Percentiles rank a stretch among this genome's conserved stretches.
phyloP scores from a whole-genome alignment of 2,797 vertebrate species.

The Masticophis lateralis region DNA sequence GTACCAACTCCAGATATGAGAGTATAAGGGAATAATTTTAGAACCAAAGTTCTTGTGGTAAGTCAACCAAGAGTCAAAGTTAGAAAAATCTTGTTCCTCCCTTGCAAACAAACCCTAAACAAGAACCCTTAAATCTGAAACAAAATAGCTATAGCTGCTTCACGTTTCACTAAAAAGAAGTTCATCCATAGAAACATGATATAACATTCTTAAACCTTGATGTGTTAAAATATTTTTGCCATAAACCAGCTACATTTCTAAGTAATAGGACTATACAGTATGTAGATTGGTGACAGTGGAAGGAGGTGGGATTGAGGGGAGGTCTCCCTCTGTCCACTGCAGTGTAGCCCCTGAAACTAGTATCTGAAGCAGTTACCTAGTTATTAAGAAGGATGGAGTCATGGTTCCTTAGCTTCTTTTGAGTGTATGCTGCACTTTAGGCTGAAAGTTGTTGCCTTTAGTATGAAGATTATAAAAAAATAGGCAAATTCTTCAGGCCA shows the following conservation, averaged over 20 bases:
- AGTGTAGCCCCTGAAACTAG: neutral
- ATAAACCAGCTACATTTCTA: neutral
- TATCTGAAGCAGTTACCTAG: neutral
- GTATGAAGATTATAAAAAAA: neutral
- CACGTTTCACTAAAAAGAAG: neutral
- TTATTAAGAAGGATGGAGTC: neutral
- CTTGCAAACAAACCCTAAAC: neutral
- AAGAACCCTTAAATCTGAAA: neutral
- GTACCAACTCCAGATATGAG: neutral
- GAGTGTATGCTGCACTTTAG: neutral
- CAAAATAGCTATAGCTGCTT: neutral
- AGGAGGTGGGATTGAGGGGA: neutral
- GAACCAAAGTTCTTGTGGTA: neutral
- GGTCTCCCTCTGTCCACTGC: neutral
- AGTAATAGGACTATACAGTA: neutral
- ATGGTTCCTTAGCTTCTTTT: neutral
- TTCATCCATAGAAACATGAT: neutral
- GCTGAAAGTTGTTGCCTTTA: neutral
- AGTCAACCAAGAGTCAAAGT: neutral
- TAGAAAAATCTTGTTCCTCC: neutral
- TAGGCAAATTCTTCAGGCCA: neutral
- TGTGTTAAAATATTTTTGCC: neutral
- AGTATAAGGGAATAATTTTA: neutral
- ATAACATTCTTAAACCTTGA: neutral
- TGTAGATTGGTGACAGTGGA: neutral